Base-by-base conservation (phyloP, 2,113 vertebrate species). In the Thalassarche chlororhynchos region DNA sequence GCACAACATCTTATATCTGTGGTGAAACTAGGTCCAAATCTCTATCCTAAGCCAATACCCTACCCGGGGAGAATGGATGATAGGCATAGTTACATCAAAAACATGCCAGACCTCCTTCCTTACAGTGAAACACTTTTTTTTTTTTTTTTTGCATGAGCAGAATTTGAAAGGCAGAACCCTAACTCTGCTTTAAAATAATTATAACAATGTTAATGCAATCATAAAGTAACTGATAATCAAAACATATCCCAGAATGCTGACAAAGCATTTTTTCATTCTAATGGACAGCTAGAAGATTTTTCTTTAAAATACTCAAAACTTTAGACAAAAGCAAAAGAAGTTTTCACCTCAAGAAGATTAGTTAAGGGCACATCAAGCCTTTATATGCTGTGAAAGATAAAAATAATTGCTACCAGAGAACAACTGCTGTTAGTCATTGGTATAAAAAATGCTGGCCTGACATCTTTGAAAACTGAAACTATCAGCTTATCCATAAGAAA, bases 331-430 rank as follows among this genome's bases (percentile, higher is more conserved):
- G 17, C 17, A 54, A 81, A 78, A 77, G 28, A 71, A 26, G 29
- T 70, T 87, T 96, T 76, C 62, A 89, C 54, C 52, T 89, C 36
- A 42, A 71, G 32, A 92, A 58, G 52, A 89, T 89, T 80, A 61
- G 61, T 75, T 87, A 79, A 34, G 58, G 38, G 75, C 24, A 64
- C 24, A 93, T 60, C 47, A 65, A 96, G 70, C 16, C 34, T 79
- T 85, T 54, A 40, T 57, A 40, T 0, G 0, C 26, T 1, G 0
- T 57, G 44, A 87, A 75, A 85, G 40, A 76, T 49, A 76, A 92
- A 95, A 78, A 44, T 51, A 92, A 81, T 61, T 82, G 21, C 40
- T 54, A 38, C 29, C 46, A 83, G 74, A 89, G 40, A 93, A 83
- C 8, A 93, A 79, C 49, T 46, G 44, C 74, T 87, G 38, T 90